Evolutionary conservation across 2,113 vertebrate genomes (phyloP).

Genomic region (Lucifuga dentata): DNA sequence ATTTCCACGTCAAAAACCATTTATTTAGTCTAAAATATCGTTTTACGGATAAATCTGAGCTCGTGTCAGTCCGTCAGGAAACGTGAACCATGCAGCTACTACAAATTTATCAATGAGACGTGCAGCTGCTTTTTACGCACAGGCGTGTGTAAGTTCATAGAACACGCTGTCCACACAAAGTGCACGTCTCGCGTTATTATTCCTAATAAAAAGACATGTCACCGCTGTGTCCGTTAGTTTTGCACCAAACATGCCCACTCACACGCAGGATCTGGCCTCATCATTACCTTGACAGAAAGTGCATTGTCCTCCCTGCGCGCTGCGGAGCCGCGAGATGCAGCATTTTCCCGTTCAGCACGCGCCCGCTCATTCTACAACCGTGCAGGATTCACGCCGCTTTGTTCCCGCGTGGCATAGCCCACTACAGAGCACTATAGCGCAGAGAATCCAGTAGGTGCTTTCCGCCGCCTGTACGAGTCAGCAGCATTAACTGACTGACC

Average conservation of each 20-base stretch:
- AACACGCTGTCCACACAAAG: constrained; percentile 1
- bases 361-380: constrained; percentile 80
- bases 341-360: constrained; percentile 83
- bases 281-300: constrained; percentile 84
- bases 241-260: constrained; percentile 29
- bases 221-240: constrained; percentile 29
- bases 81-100: constrained; percentile 51
- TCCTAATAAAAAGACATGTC: constrained; percentile 19
- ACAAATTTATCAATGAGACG: constrained; percentile 71
- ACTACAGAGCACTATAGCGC: constrained; percentile 12
- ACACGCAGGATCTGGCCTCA: constrained; percentile 24
- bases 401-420: constrained; percentile 70
- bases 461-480: constrained; percentile 65
- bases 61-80: constrained; percentile 26
- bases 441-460: constrained; percentile 33
- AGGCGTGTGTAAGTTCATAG: constrained; percentile 26
- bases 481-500: constrained; percentile 67
- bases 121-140: constrained; percentile 69
- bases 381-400: constrained; percentile 66
- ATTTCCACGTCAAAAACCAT: neutral
- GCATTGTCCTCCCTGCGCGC: constrained; percentile 83
- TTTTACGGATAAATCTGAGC: neutral
- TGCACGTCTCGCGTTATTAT: neutral
- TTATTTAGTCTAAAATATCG: neutral
- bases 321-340: constrained; percentile 81